Conservation (phyloP, 2,888 invertebrate species). For the Dyspetes luteomarginatus region DNA sequence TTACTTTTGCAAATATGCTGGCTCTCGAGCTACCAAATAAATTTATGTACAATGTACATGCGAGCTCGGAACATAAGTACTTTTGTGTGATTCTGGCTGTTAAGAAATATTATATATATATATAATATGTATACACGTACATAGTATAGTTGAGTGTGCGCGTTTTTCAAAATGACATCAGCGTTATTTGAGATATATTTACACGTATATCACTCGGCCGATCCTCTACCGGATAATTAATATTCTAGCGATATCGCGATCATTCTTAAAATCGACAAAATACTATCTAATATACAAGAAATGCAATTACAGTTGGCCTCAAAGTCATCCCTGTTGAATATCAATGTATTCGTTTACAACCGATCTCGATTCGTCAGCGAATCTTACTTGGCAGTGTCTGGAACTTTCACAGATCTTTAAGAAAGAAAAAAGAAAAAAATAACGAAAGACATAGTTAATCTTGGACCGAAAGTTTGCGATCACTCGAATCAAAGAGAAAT, state of each 20-base stretch:
- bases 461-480: neutral
- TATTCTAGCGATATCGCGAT: constrained; percentile 34
- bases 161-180: constrained; percentile 17
- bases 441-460: neutral
- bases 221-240: constrained; percentile 16
- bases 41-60: constrained; percentile 41
- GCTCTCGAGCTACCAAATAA: neutral
- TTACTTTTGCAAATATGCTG: constrained; percentile 14
- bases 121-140: neutral
- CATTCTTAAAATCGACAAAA: constrained; percentile 51
- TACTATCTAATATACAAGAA: constrained; percentile 34
- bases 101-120: constrained; percentile 22
- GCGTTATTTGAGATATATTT: constrained; percentile 33
- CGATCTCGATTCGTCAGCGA: constrained; percentile 40
- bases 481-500: neutral
- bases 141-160: constrained; percentile 26
- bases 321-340: constrained; percentile 55
- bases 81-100: constrained; percentile 11
- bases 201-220: constrained; percentile 37
- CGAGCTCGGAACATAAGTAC: constrained; percentile 10
- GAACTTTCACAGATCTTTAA: constrained; percentile 54
- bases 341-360: constrained; percentile 51
- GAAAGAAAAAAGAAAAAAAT: constrained; percentile 10
- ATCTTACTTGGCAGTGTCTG: constrained; percentile 61
- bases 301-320: constrained; percentile 58